Base-by-base conservation (phyloP, 2,113 vertebrate species). In the Machaerirhynchus nigripectus region DNA sequence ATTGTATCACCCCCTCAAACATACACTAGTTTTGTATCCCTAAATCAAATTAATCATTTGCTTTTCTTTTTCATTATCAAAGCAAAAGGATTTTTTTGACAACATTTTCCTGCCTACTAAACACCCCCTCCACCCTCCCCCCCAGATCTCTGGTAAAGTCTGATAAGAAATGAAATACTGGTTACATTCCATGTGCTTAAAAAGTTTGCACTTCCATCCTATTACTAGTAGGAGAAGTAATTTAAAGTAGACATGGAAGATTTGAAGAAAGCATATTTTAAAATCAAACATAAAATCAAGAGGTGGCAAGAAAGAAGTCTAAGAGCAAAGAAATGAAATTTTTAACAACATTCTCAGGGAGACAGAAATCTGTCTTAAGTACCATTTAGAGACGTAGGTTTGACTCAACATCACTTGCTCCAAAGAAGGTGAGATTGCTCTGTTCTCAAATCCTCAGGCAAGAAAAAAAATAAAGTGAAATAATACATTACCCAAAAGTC, bases 1-100 rank as follows among this genome's bases (percentile, higher is more conserved):
- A 69, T 4, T 16, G 5, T 24, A 68, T 46, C 8, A 7, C 14
- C 42, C 13, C 16, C 23, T 33, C 76, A 73, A 81, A 30, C 44
- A 82, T 24, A 39, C 8, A 15, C 21, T 57, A n/a, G 20, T 37
- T 83, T 67, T 42, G 31, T 28, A 84, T 46, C 44, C 37, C 49
- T 52, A 79, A 78, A 78, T 83, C 70, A 78, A 86, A 88, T 27
- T 7, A 47, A 75, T 81, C 0, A 35, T 47, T 92, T 84, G 44
- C 57, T 94, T 88, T 95, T 74, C 21, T 53, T 90, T 89, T 83
- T 56, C 46, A 56, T 76, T 92, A 86, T 84, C 69, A 86, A 82
- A 80, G 42, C 26, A 70, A 83, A 90, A 69, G 7, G 20, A 78
- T 27, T 27, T 16, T 94, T 85, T 22, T 56, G 50, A 90, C 27